Evolutionary conservation across 2,888 invertebrate species (phyloP).

Genomic region (Troides oblongomaculatus): DNA sequence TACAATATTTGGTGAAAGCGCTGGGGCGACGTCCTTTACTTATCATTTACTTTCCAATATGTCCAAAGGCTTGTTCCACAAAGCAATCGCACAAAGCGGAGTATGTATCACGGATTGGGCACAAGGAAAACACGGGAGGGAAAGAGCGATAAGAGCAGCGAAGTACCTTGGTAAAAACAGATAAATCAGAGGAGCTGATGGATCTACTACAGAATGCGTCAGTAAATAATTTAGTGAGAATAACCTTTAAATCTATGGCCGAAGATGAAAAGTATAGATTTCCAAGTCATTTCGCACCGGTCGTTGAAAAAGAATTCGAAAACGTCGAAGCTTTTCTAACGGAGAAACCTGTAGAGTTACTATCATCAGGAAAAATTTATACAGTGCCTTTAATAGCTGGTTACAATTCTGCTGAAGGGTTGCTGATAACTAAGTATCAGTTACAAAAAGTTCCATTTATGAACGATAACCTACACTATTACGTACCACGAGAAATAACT

Average conservation of each 20-base stretch:
- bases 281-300: slow-evolving; percentile 46
- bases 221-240: slow-evolving; percentile 36
- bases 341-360: slow-evolving; percentile 39
- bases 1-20: slow-evolving; percentile 58
- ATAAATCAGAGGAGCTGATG: slow-evolving; percentile 36
- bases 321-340: slow-evolving; percentile 42
- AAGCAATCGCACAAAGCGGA: slow-evolving; percentile 56
- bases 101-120: slow-evolving; percentile 43
- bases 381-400: slow-evolving; percentile 46
- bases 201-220: slow-evolving; percentile 40
- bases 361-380: slow-evolving; percentile 38
- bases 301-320: slow-evolving; percentile 46
- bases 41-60: slow-evolving; percentile 56
- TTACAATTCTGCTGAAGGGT: slow-evolving; percentile 46
- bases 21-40: slow-evolving; percentile 54
- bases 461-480: slow-evolving; percentile 39
- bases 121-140: slow-evolving; percentile 32
- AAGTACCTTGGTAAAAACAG: slow-evolving; percentile 38
- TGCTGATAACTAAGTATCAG: slow-evolving; percentile 34
- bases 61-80: slow-evolving; percentile 53
- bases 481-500: slow-evolving; percentile 43
- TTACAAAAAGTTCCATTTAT: slow-evolving; percentile 38
- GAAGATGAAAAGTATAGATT: slow-evolving; percentile 41
- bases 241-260: slow-evolving; percentile 40
- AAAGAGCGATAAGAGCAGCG: slow-evolving; percentile 39